Percentiles rank a stretch among this genome's conserved stretches.
These are phyloP conservation scores for Columba janthina DNA, from an alignment of 2,113 vertebrate species.

Conservation along the genomic window DNA sequence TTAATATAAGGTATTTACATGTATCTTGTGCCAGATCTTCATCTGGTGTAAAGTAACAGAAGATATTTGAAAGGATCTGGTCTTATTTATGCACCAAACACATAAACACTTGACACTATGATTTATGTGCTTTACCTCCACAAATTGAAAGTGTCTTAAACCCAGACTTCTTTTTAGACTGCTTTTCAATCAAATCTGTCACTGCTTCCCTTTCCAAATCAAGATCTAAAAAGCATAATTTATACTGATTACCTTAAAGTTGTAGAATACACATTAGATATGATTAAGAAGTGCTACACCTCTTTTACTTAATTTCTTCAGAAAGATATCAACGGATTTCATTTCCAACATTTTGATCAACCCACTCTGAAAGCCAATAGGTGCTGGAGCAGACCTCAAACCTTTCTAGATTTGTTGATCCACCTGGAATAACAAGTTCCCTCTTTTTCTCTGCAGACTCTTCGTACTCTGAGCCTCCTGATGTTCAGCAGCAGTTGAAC, in stretches of 20 bases:
- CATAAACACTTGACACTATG: background rate
- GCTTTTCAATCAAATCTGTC: constrained; percentile 34
- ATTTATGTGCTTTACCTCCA: background rate
- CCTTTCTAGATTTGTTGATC: background rate
- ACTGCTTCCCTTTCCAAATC: background rate
- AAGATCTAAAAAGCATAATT: background rate
- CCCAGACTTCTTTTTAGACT: constrained; percentile 16
- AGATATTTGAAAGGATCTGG: background rate
- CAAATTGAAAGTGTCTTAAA: background rate
- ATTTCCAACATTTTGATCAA: background rate
- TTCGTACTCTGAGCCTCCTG: constrained; percentile 89
- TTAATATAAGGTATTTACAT: background rate
- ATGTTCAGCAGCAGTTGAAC: constrained; percentile 94
- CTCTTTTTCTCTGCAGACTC: constrained; percentile 78
- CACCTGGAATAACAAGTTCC: background rate
- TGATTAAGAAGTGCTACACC: background rate
- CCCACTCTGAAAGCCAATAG: background rate
- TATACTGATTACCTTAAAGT: background rate
- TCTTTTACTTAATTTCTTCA: background rate
- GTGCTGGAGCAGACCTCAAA: background rate
- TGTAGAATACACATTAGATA: background rate
- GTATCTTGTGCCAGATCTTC: background rate
- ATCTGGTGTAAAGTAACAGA: background rate
- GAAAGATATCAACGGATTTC: background rate
- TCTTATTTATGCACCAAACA: background rate